Conservation (phyloP, 2,888 invertebrate species). For the Keiferia lycopersicella region DNA sequence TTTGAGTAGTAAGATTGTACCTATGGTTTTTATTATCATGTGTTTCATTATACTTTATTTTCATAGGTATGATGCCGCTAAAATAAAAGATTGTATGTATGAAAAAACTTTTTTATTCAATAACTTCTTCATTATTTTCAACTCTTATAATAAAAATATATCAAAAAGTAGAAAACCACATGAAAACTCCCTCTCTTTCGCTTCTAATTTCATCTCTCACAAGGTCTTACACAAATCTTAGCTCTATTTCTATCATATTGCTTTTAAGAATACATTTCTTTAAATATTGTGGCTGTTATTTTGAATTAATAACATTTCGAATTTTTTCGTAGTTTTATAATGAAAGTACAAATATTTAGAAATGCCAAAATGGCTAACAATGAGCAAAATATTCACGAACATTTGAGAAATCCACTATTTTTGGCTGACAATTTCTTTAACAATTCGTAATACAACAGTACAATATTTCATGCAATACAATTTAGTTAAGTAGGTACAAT, state of each 20-base stretch:
- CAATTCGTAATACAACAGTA: too few species aligned
- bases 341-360: constrained; percentile 3
- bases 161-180: constrained; percentile 17
- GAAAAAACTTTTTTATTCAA: constrained; percentile 6
- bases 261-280: constrained; percentile 2
- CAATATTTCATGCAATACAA: background rate
- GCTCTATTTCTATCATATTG: background rate
- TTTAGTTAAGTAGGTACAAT: background rate
- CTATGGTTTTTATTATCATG: too few species aligned
- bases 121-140: background rate
- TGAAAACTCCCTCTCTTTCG: background rate
- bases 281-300: background rate
- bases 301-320: background rate
- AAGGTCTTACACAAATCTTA: background rate
- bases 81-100: constrained; percentile 4
- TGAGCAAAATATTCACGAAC: constrained; percentile 11
- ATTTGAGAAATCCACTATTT: background rate
- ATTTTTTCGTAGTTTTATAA: background rate
- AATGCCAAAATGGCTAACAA: constrained; percentile 31
- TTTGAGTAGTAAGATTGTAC: too few species aligned
- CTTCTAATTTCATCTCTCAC: background rate
- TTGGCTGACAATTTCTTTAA: background rate
- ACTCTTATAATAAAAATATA: constrained; percentile 7
- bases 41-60: background rate
- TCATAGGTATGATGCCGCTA: background rate